These are phyloP conservation scores for Narcine bancroftii DNA, from an alignment of 2,113 vertebrate genomes.

Conservation along the genomic window DNA sequence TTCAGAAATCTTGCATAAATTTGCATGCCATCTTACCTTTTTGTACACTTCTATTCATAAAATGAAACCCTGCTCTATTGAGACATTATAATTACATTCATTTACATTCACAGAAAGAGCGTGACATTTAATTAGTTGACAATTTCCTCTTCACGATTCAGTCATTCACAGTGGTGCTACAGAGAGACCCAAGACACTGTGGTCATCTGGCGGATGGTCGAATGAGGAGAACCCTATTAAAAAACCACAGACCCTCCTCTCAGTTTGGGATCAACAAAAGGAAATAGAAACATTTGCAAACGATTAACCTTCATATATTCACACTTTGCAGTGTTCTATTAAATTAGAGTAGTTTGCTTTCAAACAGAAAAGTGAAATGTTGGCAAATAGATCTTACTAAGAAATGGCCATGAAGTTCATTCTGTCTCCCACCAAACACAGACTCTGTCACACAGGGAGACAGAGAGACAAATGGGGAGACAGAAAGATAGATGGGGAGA, in stretches of 20 bases:
- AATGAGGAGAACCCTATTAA: too few relatives aligned
- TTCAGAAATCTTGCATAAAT: background rate
- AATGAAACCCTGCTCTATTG: conserved; percentile 9
- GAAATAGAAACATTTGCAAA: background rate
- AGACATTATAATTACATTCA: conserved; percentile 1
- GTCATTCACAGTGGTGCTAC: background rate
- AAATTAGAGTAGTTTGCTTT: background rate
- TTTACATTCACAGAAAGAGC: background rate
- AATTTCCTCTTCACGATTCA: background rate
- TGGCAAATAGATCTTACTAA: too few relatives aligned
- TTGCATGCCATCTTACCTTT: background rate
- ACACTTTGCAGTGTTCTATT: background rate
- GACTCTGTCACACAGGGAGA: too few relatives aligned
- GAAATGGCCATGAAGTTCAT: too few relatives aligned
- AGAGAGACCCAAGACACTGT: background rate
- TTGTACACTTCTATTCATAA: background rate
- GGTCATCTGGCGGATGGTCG: too few relatives aligned
- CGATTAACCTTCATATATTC: background rate
- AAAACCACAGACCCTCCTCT: too few relatives aligned
- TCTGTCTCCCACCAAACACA: too few relatives aligned
- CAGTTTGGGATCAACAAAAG: background rate
- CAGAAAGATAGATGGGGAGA: too few relatives aligned
- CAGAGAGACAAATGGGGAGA: too few relatives aligned
- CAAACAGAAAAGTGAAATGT: too few relatives aligned
- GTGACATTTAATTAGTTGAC: conserved; percentile 34